Evolutionary conservation across 2,888 invertebrate genomes (phyloP).

Genomic region (Octonoba sinensis): DNA sequence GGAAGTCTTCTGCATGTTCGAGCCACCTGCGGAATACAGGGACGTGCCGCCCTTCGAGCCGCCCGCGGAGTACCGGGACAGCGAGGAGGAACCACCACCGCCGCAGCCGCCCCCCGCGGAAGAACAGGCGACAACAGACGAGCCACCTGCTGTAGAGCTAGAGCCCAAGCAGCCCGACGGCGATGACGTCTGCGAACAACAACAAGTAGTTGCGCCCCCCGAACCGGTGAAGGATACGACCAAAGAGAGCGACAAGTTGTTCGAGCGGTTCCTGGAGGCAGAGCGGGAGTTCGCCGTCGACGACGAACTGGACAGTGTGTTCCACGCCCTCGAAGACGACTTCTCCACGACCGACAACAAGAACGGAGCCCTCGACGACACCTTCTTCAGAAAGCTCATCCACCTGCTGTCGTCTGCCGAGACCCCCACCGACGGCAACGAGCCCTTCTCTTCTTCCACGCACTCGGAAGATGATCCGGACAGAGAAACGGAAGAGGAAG

Average conservation of each 20-base stretch:
- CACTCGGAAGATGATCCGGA: background rate
- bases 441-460: background rate
- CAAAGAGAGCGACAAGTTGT: conserved; percentile 53
- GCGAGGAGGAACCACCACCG: conserved; percentile 8
- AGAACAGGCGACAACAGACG: conserved; percentile 29
- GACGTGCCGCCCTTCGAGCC: conserved; percentile 66
- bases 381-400: conserved; percentile 47
- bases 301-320: conserved; percentile 57
- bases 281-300: conserved; percentile 58
- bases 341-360: conserved; percentile 15
- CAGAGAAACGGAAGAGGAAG: conserved; percentile 28
- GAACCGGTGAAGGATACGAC: background rate
- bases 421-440: too few species aligned
- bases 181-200: conserved; percentile 8
- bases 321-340: conserved; percentile 39
- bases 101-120: conserved; percentile 43
- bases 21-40: conserved; percentile 66
- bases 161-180: conserved; percentile 25
- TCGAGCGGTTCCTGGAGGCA: conserved; percentile 54
- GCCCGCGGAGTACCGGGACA: conserved; percentile 66
- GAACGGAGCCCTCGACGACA: conserved; percentile 32
- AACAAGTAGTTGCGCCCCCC: background rate
- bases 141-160: background rate
- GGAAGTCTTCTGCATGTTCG: conserved; percentile 66
- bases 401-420: conserved; percentile 36